Conservation (phyloP, 1,140 invertebrate genomes). For the Trypoxylus dichotomus region DNA sequence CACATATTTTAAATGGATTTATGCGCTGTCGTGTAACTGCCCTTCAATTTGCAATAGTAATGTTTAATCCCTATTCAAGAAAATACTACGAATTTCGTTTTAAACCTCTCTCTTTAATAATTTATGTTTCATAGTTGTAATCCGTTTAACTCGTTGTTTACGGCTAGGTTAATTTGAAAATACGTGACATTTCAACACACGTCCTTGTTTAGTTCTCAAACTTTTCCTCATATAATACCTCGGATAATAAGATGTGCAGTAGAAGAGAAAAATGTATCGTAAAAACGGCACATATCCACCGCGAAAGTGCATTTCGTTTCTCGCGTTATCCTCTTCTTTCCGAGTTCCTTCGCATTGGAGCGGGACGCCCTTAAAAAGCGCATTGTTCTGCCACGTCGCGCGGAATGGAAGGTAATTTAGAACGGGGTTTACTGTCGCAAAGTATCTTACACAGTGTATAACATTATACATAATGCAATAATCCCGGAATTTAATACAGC, state of each 20-base stretch:
- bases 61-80: too few species aligned
- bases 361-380: background rate
- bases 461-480: constrained; percentile 20
- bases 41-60: too few species aligned
- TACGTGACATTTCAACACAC: background rate
- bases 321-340: background rate
- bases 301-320: background rate
- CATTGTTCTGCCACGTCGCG: constrained; percentile 6
- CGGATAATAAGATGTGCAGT: background rate
- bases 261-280: constrained; percentile 4
- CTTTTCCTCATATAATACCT: background rate
- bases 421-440: constrained; percentile 10
- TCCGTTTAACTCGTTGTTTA: background rate
- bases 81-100: too few species aligned
- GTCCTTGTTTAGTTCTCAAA: background rate
- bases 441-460: constrained; percentile 23
- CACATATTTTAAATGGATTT: too few species aligned
- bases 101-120: too few species aligned
- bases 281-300: background rate
- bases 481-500: constrained; percentile 15
- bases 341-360: background rate
- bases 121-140: background rate
- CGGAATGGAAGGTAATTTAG: constrained; percentile 10
- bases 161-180: background rate
- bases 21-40: too few species aligned